These are phyloP conservation scores for Morpho deidamia DNA, from an alignment of 2,888 invertebrate species.

Conservation along the genomic window DNA sequence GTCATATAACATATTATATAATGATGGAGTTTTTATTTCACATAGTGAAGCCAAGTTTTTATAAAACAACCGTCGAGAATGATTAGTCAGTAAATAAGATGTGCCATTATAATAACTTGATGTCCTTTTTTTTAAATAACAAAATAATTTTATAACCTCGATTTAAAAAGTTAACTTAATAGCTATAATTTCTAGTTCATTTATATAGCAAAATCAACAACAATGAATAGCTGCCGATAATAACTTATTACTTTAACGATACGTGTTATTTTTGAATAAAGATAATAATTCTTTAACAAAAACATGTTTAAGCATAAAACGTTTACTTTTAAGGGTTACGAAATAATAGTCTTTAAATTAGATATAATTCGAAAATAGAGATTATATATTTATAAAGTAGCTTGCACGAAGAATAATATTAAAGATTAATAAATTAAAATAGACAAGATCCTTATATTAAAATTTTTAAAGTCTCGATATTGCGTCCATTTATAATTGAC, in stretches of 20 bases:
- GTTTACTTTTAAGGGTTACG: not conserved
- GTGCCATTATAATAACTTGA: no score
- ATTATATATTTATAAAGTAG: not conserved
- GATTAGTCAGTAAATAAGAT: no score
- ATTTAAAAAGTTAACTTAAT: not conserved
- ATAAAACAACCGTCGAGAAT: no score
- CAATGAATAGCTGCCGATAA: slow-evolving; percentile 9
- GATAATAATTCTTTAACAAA: not conserved
- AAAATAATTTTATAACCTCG: no score
- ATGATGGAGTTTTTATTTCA: no score
- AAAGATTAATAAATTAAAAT: no score
- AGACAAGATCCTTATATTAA: not conserved
- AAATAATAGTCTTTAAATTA: slow-evolving; percentile 6
- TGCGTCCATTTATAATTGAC: not conserved
- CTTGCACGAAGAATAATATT: not conserved
- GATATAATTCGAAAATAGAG: slow-evolving; percentile 14
- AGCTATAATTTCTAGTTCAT: not conserved
- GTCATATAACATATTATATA: no score
- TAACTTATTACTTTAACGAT: not conserved
- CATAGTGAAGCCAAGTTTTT: no score
- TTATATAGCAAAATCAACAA: slow-evolving; percentile 1
- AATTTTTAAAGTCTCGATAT: not conserved
- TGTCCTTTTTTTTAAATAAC: no score
- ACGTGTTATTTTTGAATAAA: no score
- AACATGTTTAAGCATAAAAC: not conserved